Evolutionary conservation across 2,113 vertebrate species (phyloP).

Genomic region (Elephantulus edwardii): DNA sequence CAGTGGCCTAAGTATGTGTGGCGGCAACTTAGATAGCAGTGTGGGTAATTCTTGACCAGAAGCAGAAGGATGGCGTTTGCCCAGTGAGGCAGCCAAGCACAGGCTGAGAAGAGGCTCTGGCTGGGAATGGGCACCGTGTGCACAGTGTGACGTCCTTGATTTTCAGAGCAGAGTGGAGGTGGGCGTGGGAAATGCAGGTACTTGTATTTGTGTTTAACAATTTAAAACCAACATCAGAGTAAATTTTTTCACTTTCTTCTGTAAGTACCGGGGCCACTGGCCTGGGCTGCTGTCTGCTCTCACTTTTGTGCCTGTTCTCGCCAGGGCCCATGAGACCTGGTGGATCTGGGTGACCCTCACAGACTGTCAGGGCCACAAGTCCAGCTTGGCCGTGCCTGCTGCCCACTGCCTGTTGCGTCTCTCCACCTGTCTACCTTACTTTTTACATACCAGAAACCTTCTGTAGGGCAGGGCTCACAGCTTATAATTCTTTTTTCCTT

Average conservation of each 20-base stretch:
- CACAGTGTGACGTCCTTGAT: fast-evolving
- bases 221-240: not conserved
- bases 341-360: not conserved
- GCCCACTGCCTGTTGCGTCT: not conserved
- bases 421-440: not conserved
- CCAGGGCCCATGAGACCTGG: not conserved
- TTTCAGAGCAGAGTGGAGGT: no score
- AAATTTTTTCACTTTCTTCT: not conserved
- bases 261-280: not conserved
- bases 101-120: not conserved
- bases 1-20: no score
- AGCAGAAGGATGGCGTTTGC: not conserved
- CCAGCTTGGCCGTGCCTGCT: not conserved
- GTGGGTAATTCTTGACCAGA: no score
- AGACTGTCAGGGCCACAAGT: not conserved
- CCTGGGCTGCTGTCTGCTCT: not conserved
- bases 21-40: no score
- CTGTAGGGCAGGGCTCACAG: not conserved
- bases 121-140: no score
- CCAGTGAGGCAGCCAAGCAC: not conserved
- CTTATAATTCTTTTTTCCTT: not conserved
- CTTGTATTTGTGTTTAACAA: not conserved
- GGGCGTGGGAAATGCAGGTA: no score
- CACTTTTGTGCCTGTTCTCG: fast-evolving
- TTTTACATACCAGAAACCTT: not conserved